Percentiles rank a stretch among this genome's conserved stretches.
These are phyloP conservation scores for Oscheius sp. DNA, from an alignment of 1,140 invertebrate species.

Conservation along the genomic window DNA sequence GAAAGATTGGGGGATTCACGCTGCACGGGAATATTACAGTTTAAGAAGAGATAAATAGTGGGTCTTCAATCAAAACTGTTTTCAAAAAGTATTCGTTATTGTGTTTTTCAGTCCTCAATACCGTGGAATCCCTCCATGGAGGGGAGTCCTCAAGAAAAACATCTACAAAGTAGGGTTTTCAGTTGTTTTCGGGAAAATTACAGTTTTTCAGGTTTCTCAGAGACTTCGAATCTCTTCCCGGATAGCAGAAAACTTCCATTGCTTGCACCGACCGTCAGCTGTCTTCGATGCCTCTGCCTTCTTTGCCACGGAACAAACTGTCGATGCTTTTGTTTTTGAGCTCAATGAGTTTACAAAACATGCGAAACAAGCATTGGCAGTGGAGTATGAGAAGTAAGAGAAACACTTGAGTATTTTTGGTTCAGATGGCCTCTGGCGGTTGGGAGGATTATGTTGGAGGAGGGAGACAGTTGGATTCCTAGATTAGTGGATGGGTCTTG, in stretches of 20 bases:
- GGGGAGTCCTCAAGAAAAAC: background rate
- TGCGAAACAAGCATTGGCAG: background rate
- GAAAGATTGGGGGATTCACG: constrained; percentile 3
- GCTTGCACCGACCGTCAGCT: background rate
- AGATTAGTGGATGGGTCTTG: constrained; percentile 4
- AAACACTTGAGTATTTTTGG: background rate
- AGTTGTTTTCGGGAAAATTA: constrained; percentile 11
- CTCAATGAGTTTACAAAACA: constrained; percentile 18
- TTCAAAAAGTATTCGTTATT: background rate
- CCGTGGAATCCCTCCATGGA: constrained; percentile 5
- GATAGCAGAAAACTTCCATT: background rate
- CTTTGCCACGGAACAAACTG: constrained; percentile 18
- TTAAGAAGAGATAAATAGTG: background rate
- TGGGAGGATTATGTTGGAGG: constrained; percentile 14
- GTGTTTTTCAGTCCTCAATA: background rate
- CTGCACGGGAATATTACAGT: background rate
- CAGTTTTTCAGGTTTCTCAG: constrained; percentile 11
- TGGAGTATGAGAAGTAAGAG: background rate
- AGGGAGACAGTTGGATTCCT: constrained; percentile 19
- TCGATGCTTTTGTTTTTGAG: constrained; percentile 1
- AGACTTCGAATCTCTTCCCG: constrained; percentile 6
- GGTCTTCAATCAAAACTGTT: too few species aligned
- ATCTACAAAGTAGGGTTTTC: constrained; percentile 19
- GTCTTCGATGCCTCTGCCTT: background rate
- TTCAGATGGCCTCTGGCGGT: constrained; percentile 27